Percentiles rank a stretch among this genome's conserved stretches.
Evolutionary conservation across 2,113 vertebrate species (phyloP).

Genomic region (Oreocharis arfaki): DNA sequence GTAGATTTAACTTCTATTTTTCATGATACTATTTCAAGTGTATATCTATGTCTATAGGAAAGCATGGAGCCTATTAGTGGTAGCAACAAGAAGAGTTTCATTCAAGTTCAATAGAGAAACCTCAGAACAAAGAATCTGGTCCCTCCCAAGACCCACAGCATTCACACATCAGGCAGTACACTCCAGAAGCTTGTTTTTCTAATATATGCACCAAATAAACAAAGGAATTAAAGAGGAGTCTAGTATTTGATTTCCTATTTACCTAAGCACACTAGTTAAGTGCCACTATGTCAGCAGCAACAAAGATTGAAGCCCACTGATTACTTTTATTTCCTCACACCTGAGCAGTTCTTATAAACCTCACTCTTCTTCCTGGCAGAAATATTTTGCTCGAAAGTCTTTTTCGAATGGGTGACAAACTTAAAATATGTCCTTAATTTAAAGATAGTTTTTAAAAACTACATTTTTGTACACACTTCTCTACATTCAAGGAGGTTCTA

Average conservation of each 20-base stretch:
- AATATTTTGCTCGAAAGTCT: not conserved
- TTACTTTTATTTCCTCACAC: not conserved
- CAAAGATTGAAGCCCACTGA: not conserved
- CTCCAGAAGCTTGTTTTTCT: not conserved
- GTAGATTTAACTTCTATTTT: not conserved
- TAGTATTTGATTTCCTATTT: not conserved
- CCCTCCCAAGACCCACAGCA: not conserved
- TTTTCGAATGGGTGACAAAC: not conserved
- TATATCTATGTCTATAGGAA: not conserved
- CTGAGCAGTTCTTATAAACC: not conserved
- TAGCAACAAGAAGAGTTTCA: not conserved
- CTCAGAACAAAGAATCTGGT: not conserved
- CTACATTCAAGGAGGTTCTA: not conserved
- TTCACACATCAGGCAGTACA: not conserved
- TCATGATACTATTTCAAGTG: conserved; percentile 2
- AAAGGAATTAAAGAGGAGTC: not conserved
- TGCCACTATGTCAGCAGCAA: not conserved
- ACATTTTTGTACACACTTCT: not conserved
- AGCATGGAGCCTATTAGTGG: not conserved
- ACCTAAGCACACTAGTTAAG: not conserved
- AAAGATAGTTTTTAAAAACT: not conserved
- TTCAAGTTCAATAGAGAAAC: not conserved
- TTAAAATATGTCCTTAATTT: not conserved
- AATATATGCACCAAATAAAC: not conserved
- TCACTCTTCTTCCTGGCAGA: not conserved